Conservation (phyloP, 2,113 vertebrate genomes). For the Cinclus cinclus region DNA sequence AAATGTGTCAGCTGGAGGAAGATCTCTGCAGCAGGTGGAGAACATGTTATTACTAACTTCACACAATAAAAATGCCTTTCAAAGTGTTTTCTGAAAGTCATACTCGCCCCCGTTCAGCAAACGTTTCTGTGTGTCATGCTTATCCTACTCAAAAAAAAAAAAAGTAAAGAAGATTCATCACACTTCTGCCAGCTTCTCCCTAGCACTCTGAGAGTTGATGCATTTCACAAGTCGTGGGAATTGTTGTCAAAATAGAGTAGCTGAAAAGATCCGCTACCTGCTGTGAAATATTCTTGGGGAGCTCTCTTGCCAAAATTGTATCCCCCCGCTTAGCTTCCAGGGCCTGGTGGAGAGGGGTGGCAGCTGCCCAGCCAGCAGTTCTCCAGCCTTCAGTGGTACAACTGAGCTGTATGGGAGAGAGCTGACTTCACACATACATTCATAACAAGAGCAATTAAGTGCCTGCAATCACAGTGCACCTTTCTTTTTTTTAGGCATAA, state of each 20-base stretch:
- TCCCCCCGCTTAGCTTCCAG: not conserved
- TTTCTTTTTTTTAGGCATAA: not conserved
- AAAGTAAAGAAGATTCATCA: not conserved
- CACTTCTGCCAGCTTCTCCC: not conserved
- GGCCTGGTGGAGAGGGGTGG: not conserved
- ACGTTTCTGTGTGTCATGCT: not conserved
- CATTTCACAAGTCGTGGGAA: not conserved
- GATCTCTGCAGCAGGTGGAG: not conserved
- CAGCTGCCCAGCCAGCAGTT: not conserved
- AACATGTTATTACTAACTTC: not conserved
- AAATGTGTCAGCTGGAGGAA: not conserved
- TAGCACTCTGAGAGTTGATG: not conserved
- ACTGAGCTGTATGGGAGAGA: not conserved
- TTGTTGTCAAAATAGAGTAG: not conserved
- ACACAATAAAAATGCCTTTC: not conserved
- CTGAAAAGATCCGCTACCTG: not conserved
- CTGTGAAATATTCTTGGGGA: not conserved
- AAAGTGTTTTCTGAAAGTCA: not conserved
- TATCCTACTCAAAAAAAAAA: not conserved
- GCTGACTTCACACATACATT: not conserved
- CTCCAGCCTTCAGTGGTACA: not conserved
- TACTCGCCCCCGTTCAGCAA: not conserved
- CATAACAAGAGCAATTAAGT: not conserved
- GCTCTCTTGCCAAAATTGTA: not conserved
- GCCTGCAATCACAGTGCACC: not conserved